These are phyloP conservation scores for Chitala chitala DNA, from an alignment of 2,113 vertebrate genomes.

Conservation along the genomic window DNA sequence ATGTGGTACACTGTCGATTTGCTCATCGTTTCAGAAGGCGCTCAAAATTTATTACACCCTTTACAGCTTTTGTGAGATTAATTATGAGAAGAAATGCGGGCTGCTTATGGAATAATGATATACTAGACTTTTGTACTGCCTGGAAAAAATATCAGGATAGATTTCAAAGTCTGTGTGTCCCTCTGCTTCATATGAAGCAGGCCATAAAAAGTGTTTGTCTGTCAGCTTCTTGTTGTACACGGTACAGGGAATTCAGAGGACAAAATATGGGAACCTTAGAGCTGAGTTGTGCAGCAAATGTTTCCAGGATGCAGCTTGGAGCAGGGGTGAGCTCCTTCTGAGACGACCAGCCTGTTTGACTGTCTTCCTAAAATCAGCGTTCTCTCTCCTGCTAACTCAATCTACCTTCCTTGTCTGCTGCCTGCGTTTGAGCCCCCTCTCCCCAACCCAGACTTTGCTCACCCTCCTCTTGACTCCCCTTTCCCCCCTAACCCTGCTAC, in stretches of 20 bases:
- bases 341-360: constrained; percentile 22
- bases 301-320: constrained; percentile 22
- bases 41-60: not conserved
- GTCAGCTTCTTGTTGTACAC: not conserved
- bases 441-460: constrained; percentile 41
- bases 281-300: constrained; percentile 15
- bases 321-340: constrained; percentile 22
- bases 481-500: constrained; percentile 78
- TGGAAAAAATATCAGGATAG: not conserved
- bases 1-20: no score
- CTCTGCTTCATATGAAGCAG: not conserved
- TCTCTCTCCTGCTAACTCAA: constrained; percentile 31
- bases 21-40: no score
- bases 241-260: not conserved
- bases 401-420: constrained; percentile 35
- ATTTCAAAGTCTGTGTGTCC: not conserved
- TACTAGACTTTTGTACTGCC: not conserved
- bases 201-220: not conserved
- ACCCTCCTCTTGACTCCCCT: constrained; percentile 16
- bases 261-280: not conserved
- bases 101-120: not conserved
- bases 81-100: not conserved
- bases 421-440: constrained; percentile 31
- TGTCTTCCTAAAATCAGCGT: constrained; percentile 35
- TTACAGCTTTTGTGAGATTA: not conserved